Base-by-base conservation (phyloP, 1,140 invertebrate species). In the Hyposmocoma kahamanoa region DNA sequence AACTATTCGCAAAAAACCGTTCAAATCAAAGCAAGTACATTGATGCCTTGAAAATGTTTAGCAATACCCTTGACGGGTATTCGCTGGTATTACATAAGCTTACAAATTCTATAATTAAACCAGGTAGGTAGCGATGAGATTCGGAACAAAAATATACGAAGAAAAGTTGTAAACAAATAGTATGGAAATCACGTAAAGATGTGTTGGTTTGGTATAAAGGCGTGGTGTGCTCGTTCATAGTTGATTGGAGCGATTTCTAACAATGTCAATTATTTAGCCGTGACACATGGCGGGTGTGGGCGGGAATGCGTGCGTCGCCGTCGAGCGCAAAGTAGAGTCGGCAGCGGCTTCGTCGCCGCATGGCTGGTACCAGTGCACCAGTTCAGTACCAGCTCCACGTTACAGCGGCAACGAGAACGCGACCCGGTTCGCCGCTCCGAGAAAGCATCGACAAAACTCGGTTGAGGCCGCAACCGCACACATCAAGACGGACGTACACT, bases 361-460 rank as follows among this genome's bases (percentile, higher is more conserved):
- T 36, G 32, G 32, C 32, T 36, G 32, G 32, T 17, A 17, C 32
- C 3, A 17, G 5, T 26, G 24, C 24, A 11, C 13, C 15, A 6
- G 32, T n/a, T 17, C 18, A 17, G 32, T 17, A 36, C 32, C 13
- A 30, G 28, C 13, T 30, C 28, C 28, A 30, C 49, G 72, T 65
- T 67, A 54, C 61, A 68, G 56, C 42, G 62, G 62, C 81, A 84
- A 78, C 75, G 79, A 81, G 79, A 80, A 71, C 82, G 74, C 79
- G 82, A 85, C 82, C 82, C 76, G 82, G 72, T 84, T 85, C 76
- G 67, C 67, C 74, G 74, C 74, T 79, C n/a, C 80, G 82, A 84
- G 82, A 85, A 85, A 85, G 82, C 82, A 85, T 80, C 80, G 72
- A 76, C 72, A 74, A 85, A 85, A 82, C 80, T 82, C 82, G 82